These are phyloP conservation scores for Vidua macroura DNA, from an alignment of 2,113 vertebrate genomes.

Conservation along the genomic window DNA sequence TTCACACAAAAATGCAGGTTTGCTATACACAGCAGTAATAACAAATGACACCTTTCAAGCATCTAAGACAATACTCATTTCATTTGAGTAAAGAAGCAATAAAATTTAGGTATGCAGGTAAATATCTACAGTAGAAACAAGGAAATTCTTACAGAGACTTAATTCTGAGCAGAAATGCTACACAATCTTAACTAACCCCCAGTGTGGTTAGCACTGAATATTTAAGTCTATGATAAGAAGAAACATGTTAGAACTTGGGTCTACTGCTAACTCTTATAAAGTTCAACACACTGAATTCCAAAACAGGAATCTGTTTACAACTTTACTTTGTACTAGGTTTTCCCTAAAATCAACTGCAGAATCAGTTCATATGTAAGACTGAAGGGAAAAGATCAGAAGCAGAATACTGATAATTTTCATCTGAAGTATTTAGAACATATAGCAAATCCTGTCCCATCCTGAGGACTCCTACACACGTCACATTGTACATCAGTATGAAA, in stretches of 20 bases:
- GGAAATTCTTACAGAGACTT: background rate
- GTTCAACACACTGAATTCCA: background rate
- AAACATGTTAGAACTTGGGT: background rate
- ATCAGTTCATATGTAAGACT: background rate
- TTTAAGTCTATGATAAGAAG: background rate
- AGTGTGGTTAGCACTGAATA: background rate
- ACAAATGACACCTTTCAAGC: background rate
- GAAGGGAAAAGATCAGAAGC: background rate
- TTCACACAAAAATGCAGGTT: background rate
- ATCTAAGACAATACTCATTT: background rate
- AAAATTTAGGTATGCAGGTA: background rate
- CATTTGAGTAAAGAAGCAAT: background rate
- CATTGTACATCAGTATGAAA: background rate
- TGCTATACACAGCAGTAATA: background rate
- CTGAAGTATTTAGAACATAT: background rate
- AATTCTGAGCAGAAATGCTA: background rate
- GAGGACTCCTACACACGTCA: background rate
- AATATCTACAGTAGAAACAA: background rate
- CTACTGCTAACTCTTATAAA: background rate
- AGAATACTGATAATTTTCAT: background rate
- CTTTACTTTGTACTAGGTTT: background rate
- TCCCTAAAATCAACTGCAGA: background rate
- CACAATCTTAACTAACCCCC: background rate
- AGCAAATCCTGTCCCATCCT: background rate
- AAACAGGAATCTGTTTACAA: background rate